Conservation (phyloP, 2,888 invertebrate species). For the Dryocosmus kuriphilus region DNA sequence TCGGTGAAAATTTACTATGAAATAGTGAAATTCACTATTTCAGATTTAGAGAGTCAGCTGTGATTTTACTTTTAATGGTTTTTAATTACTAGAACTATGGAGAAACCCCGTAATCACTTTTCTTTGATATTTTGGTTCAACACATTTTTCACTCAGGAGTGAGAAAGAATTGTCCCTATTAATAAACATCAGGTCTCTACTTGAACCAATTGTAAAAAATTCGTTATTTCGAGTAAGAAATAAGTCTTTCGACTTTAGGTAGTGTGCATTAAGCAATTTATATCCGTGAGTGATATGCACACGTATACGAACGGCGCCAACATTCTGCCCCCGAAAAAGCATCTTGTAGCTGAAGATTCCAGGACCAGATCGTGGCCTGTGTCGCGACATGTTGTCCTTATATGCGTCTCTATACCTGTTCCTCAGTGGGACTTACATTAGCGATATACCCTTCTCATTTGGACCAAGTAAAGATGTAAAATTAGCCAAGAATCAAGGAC, state of each 20-base stretch:
- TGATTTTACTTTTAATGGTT: too few species aligned
- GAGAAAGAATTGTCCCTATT: too few species aligned
- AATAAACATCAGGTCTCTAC: constrained; percentile 47
- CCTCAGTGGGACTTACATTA: constrained; percentile 30
- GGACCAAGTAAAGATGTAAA: constrained; percentile 10
- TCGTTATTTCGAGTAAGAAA: constrained; percentile 48
- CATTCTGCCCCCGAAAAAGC: constrained; percentile 60
- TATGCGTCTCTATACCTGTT: constrained; percentile 42
- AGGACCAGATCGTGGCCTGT: constrained; percentile 46
- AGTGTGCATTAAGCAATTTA: constrained; percentile 3
- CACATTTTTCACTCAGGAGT: too few species aligned
- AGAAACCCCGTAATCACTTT: too few species aligned
- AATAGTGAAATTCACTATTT: too few species aligned
- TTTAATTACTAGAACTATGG: too few species aligned
- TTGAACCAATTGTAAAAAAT: constrained; percentile 51
- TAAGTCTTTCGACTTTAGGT: constrained; percentile 46
- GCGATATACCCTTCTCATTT: constrained; percentile 23
- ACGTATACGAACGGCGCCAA: constrained; percentile 58
- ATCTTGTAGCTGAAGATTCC: constrained; percentile 59
- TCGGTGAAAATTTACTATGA: too few species aligned
- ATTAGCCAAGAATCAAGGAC: not conserved
- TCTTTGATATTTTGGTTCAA: too few species aligned
- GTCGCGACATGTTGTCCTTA: constrained; percentile 52
- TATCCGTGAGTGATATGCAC: constrained; percentile 46
- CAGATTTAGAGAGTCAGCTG: too few species aligned